Percentiles rank a stretch among this genome's conserved stretches.
Conservation (phyloP, 2,113 vertebrate genomes). For the Proteles cristata region DNA sequence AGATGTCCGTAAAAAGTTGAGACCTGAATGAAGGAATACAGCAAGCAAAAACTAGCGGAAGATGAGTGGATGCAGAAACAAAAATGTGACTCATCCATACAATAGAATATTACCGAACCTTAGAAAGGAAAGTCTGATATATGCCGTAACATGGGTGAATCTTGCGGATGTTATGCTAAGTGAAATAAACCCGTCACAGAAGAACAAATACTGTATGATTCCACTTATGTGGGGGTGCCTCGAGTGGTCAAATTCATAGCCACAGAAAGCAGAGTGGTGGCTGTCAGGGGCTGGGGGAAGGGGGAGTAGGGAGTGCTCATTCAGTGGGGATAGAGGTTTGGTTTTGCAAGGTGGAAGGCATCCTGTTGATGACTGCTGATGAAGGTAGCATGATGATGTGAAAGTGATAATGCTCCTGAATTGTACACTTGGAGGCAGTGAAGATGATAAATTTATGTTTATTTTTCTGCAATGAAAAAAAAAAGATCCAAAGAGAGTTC, state of each 20-base stretch:
- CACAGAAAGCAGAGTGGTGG: background rate
- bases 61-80: background rate
- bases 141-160: too few relatives aligned
- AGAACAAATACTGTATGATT: background rate
- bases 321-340: background rate
- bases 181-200: background rate
- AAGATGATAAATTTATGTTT: background rate
- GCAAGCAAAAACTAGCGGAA: too few relatives aligned
- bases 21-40: background rate
- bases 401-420: background rate
- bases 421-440: background rate
- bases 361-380: background rate
- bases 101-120: background rate
- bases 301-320: background rate
- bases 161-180: background rate
- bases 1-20: background rate
- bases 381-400: too few relatives aligned
- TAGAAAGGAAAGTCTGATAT: background rate
- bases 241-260: background rate
- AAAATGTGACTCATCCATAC: background rate
- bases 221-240: background rate
- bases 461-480: background rate
- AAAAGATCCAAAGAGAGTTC: background rate
- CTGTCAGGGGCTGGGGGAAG: background rate
- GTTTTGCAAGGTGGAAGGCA: background rate